Evolutionary conservation across 2,113 vertebrate genomes (phyloP).

Genomic region (Oryzias melastigma): DNA sequence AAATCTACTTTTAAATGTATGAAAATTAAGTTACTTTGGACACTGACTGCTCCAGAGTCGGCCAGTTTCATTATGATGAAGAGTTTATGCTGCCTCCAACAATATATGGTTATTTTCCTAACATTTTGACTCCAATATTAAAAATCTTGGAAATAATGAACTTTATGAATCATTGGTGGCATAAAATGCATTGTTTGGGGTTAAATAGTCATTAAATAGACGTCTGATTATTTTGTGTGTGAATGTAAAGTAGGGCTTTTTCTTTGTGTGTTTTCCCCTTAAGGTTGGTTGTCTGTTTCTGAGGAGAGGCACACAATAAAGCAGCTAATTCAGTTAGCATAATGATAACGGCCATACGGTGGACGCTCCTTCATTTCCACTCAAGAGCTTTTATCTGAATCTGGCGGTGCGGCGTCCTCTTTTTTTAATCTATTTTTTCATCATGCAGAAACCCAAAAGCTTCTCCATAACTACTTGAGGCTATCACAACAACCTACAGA

Average conservation of each 20-base stretch:
- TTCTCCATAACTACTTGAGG: slow-evolving; percentile 37
- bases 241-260: slow-evolving; percentile 52
- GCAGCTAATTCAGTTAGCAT: slow-evolving; percentile 73
- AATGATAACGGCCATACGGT: slow-evolving; percentile 61
- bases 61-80: no score
- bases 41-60: no score
- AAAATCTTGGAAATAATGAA: no score
- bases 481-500: slow-evolving; percentile 50
- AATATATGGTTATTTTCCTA: no score
- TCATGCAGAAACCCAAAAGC: slow-evolving; percentile 34
- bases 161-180: no score
- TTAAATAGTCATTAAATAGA: slow-evolving; percentile 62
- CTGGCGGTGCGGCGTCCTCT: slow-evolving; percentile 7
- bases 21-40: no score
- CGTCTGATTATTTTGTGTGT: slow-evolving; percentile 59
- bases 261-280: slow-evolving; percentile 50
- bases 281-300: slow-evolving; percentile 58
- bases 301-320: slow-evolving; percentile 57
- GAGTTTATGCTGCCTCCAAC: no score
- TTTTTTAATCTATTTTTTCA: slow-evolving; percentile 15
- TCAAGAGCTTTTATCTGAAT: slow-evolving; percentile 25
- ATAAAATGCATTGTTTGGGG: slow-evolving; percentile 34
- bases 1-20: no score
- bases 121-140: no score
- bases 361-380: slow-evolving; percentile 47